Conservation (phyloP, 92 coral and sea anemone species). For the Zoanthus gigantus region DNA sequence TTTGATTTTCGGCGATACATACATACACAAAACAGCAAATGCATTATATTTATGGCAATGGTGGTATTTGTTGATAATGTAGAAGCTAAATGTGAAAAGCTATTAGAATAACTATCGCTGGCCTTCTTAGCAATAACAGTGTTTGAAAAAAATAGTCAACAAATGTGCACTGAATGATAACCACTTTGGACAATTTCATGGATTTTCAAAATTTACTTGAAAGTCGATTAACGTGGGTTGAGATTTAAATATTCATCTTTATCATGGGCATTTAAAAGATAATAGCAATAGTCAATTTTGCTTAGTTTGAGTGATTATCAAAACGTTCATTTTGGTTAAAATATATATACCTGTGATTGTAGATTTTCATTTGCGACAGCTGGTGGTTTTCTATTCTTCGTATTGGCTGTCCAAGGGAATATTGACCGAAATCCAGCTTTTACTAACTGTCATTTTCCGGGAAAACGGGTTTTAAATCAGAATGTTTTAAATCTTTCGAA, state of each 20-base stretch:
- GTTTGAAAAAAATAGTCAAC: background rate
- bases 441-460: background rate
- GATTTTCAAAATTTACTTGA: background rate
- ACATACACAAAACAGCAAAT: background rate
- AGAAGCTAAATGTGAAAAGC: background rate
- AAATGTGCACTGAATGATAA: background rate
- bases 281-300: background rate
- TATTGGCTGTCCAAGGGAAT: background rate
- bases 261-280: background rate
- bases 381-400: background rate
- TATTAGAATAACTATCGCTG: background rate
- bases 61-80: background rate
- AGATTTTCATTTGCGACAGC: no score
- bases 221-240: background rate
- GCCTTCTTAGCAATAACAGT: background rate
- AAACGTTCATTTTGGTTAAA: background rate
- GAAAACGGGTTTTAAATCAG: background rate
- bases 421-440: background rate
- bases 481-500: background rate
- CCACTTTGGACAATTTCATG: background rate
- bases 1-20: no score
- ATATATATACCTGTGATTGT: background rate
- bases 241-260: background rate
- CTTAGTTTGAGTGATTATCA: background rate
- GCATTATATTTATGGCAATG: background rate